A percentile compares a stretch with the other conserved stretches of the same genome.
phyloP scores from a whole-genome alignment of 2,888 invertebrate genomes.

The Penaeus monodon region DNA sequence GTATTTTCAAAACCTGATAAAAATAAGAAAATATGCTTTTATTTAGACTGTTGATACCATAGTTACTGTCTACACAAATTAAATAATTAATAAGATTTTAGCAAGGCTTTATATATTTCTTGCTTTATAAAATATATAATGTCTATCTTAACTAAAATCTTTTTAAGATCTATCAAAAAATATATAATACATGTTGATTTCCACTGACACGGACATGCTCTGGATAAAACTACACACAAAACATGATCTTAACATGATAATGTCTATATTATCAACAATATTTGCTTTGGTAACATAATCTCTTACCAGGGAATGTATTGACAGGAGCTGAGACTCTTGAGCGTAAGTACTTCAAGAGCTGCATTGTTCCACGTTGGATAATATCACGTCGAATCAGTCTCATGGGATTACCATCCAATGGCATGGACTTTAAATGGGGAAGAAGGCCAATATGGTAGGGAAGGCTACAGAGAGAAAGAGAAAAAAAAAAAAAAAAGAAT shows the following conservation, averaged over 20 bases:
- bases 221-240: neutral
- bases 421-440: slow-evolving; percentile 84
- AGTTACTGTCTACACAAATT: neutral
- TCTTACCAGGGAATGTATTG: slow-evolving; percentile 58
- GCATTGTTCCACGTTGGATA: slow-evolving; percentile 83
- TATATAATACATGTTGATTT: too few species aligned
- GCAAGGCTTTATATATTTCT: too few species aligned
- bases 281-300: neutral
- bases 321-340: slow-evolving; percentile 53
- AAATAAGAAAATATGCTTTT: neutral
- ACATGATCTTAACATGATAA: neutral
- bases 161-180: too few species aligned
- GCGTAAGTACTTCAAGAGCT: slow-evolving; percentile 80
- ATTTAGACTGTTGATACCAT: neutral
- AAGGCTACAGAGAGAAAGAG: slow-evolving; percentile 72
- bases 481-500: neutral
- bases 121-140: too few species aligned
- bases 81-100: neutral
- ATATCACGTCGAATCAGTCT: slow-evolving; percentile 86
- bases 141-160: too few species aligned
- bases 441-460: slow-evolving; percentile 80
- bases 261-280: neutral
- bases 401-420: slow-evolving; percentile 88
- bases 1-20: slow-evolving; percentile 49
- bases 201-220: too few species aligned